Base-by-base conservation (phyloP, 2,113 vertebrate genomes). In the Sinocyclocheilus anshuiensis region DNA sequence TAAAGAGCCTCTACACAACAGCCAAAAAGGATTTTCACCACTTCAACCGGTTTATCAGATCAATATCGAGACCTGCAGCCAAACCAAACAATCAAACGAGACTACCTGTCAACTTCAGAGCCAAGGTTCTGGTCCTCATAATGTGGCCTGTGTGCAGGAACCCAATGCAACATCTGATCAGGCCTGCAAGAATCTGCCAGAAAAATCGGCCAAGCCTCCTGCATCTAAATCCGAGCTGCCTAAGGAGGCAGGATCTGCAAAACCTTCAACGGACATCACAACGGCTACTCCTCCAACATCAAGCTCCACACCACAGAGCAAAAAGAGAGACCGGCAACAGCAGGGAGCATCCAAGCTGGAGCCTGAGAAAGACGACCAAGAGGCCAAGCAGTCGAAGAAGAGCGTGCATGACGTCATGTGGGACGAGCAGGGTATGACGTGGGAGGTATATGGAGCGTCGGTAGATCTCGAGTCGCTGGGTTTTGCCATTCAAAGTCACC, bases 361-460 rank as follows among this genome's bases (percentile, higher is more conserved):
- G 87, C 72, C 88, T 5, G 8, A 92, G 91, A 65, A 84, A 90
- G 72, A 88, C 87, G 53, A 86, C 42, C 86, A 0, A 86, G 87
- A 90, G 79, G 83, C 33, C 42, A 92, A 95, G 88, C 94, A 96
- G 53, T 96, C 93, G 82, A 92, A 85, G 65, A 98, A 97, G 87
- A 93, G 93, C 0, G 86, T 99, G 83, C 94, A 97, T 2, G 98
- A 99, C 29, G 98, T 99, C 0, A 92, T 97, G 63, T 99, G 98
- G 98, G 98, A 99, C 0, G 98, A 99, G 83, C 97, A 99, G 88
- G 98, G 98, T 79, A 99, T 99, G 98, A 99, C 98, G 0, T 99
- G 98, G 98, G 98, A 99, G 89, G 98, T 99, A 71, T 99, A 99
- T 0, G 98, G 98, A 0, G 98, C 98, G 0, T 97, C 97, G 0